Evolutionary conservation across 1,140 invertebrate genomes (phyloP), one percentile per base, ranked within the genome.

Genomic region (Trachymyrmex cornetzi): DNA sequence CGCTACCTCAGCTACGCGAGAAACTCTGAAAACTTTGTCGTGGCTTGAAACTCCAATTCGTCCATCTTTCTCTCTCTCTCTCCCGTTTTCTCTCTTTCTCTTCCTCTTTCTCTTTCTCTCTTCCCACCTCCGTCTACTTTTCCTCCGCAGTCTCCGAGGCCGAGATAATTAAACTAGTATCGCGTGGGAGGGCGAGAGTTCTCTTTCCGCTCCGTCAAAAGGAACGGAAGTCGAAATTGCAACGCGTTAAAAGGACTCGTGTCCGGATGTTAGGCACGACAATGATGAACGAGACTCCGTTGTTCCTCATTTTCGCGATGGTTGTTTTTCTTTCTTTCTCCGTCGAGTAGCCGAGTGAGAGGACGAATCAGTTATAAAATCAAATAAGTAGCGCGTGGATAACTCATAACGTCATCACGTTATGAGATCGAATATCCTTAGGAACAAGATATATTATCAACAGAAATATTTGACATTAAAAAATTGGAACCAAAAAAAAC

Each of bases 221-320:
- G 80, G 59, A 80, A 80, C 77, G 74, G 85, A 87, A 87, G 79
- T 75, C 79, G 69, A 84, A 87, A 84, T 87, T 87, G 86, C 80
- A 84, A 87, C 67, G 80, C 86, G n/a, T 84, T 84, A 87, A 84
- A 87, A 66, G 48, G 69, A 67, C 34, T 55, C 59, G n/a, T 66
- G 24, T 27, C 85, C 84, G 85, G 64, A 79, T 66, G 82, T 79
- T 44, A 48, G 38, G 16, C 48, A 34, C 71, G 72, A 85, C 16
- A 59, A 77, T 85, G 74, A 85, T 85, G 19, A 75, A 84, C 55
- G 69, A 75, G 69, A 9, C 69, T 74, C n/a, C 24, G 55, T 44
- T 61, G 55, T n/a, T 84, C 27, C 38, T 75, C 74, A 84, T 84
- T 74, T 38, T 48, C 55, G 24, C 55, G 55, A 24, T 34, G 80